These are phyloP conservation scores for Zele albiditarsus DNA, from an alignment of 2,888 invertebrate genomes.

Conservation along the genomic window DNA sequence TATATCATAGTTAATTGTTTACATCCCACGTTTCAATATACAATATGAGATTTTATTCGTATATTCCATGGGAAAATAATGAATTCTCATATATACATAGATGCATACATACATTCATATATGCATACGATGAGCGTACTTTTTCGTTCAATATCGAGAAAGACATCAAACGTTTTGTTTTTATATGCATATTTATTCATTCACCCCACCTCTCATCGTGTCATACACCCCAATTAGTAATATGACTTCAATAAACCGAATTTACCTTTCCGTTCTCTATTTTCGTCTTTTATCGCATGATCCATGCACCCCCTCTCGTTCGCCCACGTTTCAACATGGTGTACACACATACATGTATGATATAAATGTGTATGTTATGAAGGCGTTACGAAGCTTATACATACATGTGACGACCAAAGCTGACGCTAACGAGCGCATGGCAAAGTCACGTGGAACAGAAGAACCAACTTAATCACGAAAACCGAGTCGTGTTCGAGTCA, in stretches of 20 bases:
- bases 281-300: background rate
- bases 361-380: conserved; percentile 27
- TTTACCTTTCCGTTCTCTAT: background rate
- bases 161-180: background rate
- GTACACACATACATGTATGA: background rate
- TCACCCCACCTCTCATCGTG: background rate
- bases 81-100: background rate
- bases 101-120: no score
- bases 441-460: conserved; percentile 69
- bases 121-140: no score
- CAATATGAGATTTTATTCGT: background rate
- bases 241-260: background rate
- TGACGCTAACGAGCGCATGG: conserved; percentile 72
- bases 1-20: background rate
- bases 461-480: conserved; percentile 46
- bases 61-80: background rate
- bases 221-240: background rate
- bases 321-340: background rate
- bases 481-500: conserved; percentile 53
- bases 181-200: background rate
- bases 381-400: conserved; percentile 46
- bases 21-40: background rate
- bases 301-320: background rate
- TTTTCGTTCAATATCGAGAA: no score
- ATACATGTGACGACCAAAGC: conserved; percentile 57